These are phyloP conservation scores for Drepana arcuata DNA, from an alignment of 1,140 invertebrate genomes.

Conservation along the genomic window DNA sequence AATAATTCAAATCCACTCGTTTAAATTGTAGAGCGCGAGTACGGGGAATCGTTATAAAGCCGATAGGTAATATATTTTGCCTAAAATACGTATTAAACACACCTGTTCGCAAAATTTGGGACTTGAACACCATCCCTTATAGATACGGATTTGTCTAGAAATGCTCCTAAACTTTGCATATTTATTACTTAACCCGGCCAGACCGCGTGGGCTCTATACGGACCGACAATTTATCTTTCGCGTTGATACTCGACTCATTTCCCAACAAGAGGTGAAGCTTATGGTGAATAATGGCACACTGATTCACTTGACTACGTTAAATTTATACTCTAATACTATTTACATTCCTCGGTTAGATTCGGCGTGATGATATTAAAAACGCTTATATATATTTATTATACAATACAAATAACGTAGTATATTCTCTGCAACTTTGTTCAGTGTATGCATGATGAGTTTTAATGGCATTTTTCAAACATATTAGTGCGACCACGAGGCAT, in stretches of 20 bases:
- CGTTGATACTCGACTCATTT: constrained; percentile 13
- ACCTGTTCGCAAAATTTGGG: constrained; percentile 36
- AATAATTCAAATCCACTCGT: too few species aligned
- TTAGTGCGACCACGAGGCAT: too few species aligned
- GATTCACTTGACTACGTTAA: constrained; percentile 13
- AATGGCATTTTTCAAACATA: too few species aligned
- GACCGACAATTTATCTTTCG: constrained; percentile 12
- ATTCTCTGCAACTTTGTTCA: not conserved
- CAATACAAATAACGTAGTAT: not conserved
- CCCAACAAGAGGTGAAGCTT: constrained; percentile 11
- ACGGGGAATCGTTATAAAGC: too few species aligned
- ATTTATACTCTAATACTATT: too few species aligned
- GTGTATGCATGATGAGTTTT: not conserved
- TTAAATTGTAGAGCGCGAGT: too few species aligned
- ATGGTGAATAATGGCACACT: constrained; percentile 13
- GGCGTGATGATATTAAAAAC: not conserved
- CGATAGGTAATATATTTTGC: constrained; percentile 27
- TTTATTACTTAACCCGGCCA: constrained; percentile 35
- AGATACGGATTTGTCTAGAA: constrained; percentile 40
- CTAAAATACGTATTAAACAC: constrained; percentile 42
- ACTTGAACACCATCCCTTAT: constrained; percentile 30
- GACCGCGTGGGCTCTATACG: constrained; percentile 11
- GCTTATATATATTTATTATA: not conserved
- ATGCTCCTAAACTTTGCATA: constrained; percentile 46
- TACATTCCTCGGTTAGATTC: too few species aligned